These are phyloP conservation scores for Leucophenga varia DNA, from an alignment of 1,140 invertebrate species.

Conservation along the genomic window DNA sequence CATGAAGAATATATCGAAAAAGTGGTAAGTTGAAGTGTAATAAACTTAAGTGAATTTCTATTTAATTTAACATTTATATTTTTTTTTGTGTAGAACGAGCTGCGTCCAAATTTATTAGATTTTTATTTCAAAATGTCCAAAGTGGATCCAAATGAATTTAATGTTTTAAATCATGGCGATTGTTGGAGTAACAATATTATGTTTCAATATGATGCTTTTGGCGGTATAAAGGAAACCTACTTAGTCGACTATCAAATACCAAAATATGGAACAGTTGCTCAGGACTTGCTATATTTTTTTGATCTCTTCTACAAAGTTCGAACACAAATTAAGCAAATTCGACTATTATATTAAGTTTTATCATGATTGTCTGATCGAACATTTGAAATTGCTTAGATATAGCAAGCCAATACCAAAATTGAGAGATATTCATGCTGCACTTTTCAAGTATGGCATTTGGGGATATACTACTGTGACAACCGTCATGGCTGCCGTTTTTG, in stretches of 20 bases:
- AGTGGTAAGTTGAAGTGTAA: neutral
- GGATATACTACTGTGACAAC: conserved; percentile 5
- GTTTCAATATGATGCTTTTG: conserved; percentile 33
- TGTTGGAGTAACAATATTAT: conserved; percentile 44
- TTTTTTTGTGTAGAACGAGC: conserved; percentile 8
- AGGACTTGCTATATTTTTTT: conserved; percentile 36
- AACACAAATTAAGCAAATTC: conserved; percentile 11
- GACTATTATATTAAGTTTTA: conserved; percentile 16
- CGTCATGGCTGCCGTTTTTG: conserved; percentile 12
- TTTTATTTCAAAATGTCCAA: conserved; percentile 13
- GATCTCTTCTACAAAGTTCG: conserved; percentile 6
- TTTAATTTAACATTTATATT: neutral
- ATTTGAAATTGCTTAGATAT: conserved; percentile 12
- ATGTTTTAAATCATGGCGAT: conserved; percentile 65
- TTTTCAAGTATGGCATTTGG: conserved; percentile 11
- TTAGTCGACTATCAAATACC: conserved; percentile 47
- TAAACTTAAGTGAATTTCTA: neutral
- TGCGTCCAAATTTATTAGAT: conserved; percentile 8
- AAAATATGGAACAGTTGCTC: conserved; percentile 24
- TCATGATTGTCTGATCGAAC: conserved; percentile 7
- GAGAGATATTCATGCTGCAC: conserved; percentile 20
- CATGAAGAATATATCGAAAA: conserved; percentile 6
- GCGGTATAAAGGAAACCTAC: conserved; percentile 20
- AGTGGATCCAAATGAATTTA: conserved; percentile 55
- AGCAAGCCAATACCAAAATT: conserved; percentile 34